Percentiles rank a stretch among this genome's conserved stretches.
Conservation (phyloP, 2,113 vertebrate species). For the Leiothrix lutea region DNA sequence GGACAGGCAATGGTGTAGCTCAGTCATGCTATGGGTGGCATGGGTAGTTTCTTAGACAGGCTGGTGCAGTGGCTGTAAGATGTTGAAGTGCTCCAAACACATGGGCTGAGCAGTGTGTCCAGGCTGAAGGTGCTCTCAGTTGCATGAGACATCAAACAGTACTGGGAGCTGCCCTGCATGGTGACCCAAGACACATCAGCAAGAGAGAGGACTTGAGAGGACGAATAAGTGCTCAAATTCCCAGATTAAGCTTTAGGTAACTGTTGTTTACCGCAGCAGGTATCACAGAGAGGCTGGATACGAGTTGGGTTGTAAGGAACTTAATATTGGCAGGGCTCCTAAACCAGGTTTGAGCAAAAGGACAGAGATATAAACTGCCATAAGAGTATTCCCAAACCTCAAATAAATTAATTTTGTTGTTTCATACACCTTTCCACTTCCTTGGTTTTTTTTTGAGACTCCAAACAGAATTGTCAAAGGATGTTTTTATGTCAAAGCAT, state of each 20-base stretch:
- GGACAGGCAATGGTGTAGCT: not conserved
- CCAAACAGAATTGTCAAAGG: not conserved
- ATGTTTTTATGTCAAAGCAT: not conserved
- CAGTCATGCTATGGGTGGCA: not conserved
- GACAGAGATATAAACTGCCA: not conserved
- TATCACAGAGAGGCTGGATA: not conserved
- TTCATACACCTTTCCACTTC: not conserved
- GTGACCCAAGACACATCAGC: fast-evolving
- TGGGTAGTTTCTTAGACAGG: not conserved
- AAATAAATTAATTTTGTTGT: not conserved
- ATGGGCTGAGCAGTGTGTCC: not conserved
- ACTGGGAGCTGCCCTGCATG: not conserved
- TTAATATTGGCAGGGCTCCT: not conserved
- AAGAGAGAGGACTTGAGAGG: not conserved
- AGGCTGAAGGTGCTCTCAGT: not conserved
- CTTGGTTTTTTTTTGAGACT: not conserved
- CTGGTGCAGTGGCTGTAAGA: not conserved
- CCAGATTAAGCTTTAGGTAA: not conserved
- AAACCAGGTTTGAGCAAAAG: not conserved
- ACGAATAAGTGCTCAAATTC: not conserved
- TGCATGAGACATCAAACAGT: fast-evolving
- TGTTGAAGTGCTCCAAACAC: not conserved
- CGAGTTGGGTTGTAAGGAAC: not conserved
- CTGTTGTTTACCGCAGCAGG: not conserved
- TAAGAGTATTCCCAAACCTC: not conserved